Conservation (phyloP, 2,797 vertebrate genomes). For the Cossypha heuglini region DNA sequence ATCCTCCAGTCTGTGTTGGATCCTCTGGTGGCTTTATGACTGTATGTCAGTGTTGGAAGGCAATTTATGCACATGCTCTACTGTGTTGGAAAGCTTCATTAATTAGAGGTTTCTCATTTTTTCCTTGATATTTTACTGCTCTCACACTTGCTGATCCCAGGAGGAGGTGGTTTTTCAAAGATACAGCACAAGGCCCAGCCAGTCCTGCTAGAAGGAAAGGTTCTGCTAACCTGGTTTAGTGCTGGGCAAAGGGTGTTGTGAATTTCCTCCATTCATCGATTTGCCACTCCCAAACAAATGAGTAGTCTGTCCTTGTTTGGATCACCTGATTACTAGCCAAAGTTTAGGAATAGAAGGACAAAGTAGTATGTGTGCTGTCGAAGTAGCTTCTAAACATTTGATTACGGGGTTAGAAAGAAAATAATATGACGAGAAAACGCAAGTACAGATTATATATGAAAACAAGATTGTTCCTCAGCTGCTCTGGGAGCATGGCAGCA, state of each 20-base stretch:
- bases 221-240: neutral
- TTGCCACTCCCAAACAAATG: neutral
- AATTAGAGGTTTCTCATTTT: neutral
- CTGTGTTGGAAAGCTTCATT: neutral
- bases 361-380: neutral
- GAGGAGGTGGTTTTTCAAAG: neutral
- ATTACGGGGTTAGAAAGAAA: conserved; percentile 7
- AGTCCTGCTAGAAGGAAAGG: neutral
- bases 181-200: neutral
- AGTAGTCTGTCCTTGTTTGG: neutral
- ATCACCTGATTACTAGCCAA: neutral
- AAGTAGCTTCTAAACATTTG: neutral
- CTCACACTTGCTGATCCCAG: neutral
- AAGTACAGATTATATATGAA: neutral
- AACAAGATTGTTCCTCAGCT: neutral
- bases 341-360: conserved; percentile 7
- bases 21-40: neutral
- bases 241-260: neutral
- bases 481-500: neutral
- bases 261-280: neutral
- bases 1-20: fast-evolving
- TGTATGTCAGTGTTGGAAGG: neutral
- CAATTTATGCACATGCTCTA: neutral
- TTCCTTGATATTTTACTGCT: neutral
- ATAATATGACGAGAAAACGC: neutral